Percentiles rank a stretch among this genome's conserved stretches.
phyloP scores from a whole-genome alignment of 2,113 vertebrate genomes.

The Hippolais icterina region DNA sequence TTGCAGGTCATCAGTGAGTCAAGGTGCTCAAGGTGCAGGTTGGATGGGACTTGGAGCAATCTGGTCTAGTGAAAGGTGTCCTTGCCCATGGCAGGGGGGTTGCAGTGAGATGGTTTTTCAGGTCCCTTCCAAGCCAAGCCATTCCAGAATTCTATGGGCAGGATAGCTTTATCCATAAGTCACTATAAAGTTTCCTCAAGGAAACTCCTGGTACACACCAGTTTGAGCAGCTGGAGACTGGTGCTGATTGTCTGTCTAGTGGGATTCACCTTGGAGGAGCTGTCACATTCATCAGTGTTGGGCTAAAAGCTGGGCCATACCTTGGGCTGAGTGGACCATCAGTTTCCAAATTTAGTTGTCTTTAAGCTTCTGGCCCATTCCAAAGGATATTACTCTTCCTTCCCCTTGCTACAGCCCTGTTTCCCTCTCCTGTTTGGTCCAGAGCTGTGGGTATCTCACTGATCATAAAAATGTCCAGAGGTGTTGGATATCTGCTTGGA shows the following conservation, averaged over 20 bases:
- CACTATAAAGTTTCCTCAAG: not conserved
- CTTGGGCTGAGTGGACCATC: not conserved
- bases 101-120: not conserved
- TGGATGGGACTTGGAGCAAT: not conserved
- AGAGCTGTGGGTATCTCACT: not conserved
- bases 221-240: not conserved
- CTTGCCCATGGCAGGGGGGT: not conserved
- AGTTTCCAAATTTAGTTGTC: not conserved
- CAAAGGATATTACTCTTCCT: not conserved
- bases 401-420: not conserved
- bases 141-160: not conserved
- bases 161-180: not conserved
- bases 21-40: not conserved
- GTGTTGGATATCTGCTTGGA: not conserved
- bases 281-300: not conserved
- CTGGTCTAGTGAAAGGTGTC: not conserved
- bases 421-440: not conserved
- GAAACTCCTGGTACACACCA: not conserved
- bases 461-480: fast-evolving
- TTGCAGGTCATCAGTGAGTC: fast-evolving
- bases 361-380: not conserved
- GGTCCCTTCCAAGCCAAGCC: not conserved
- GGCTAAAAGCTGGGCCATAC: not conserved
- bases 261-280: not conserved
- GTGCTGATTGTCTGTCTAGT: not conserved